A percentile compares a stretch with the other conserved stretches of the same genome.
phyloP scores from a whole-genome alignment of 2,113 vertebrate genomes.

The Petaurus breviceps region DNA sequence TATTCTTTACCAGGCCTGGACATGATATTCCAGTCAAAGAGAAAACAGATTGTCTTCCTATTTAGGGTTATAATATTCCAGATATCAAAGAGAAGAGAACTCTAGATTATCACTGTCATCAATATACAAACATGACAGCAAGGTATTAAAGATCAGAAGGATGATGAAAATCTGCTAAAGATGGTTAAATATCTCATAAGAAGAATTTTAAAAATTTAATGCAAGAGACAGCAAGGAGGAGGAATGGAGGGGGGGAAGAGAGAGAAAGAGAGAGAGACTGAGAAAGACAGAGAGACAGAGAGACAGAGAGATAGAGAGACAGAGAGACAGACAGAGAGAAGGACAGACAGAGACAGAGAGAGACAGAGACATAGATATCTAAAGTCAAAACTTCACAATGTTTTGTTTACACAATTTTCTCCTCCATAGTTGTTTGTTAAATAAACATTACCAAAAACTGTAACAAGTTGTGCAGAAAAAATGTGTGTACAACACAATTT shows the following conservation, averaged over 20 bases:
- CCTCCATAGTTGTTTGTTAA: background rate
- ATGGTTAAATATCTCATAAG: background rate
- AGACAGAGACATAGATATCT: background rate
- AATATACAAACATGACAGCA: slow-evolving; percentile 8
- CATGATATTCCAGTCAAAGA: background rate
- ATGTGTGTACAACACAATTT: background rate
- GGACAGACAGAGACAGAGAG: background rate
- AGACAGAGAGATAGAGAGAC: background rate
- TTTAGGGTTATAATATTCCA: slow-evolving; percentile 32
- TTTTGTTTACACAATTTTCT: background rate
- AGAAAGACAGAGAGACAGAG: too few relatives aligned
- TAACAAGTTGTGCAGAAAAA: background rate
- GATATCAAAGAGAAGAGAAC: background rate
- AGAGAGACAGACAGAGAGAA: background rate
- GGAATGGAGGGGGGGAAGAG: too few relatives aligned
- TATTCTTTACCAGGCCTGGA: slow-evolving; percentile 8
- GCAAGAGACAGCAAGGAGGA: too few relatives aligned
- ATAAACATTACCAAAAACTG: background rate
- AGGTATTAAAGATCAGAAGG: background rate
- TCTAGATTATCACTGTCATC: background rate
- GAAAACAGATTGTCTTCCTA: slow-evolving; percentile 53
- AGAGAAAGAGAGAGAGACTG: too few relatives aligned
- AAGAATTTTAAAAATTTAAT: background rate
- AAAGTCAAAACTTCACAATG: background rate
- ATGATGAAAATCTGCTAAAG: background rate